Conservation (phyloP, 2,797 vertebrate species). For the Tapirus indicus region DNA sequence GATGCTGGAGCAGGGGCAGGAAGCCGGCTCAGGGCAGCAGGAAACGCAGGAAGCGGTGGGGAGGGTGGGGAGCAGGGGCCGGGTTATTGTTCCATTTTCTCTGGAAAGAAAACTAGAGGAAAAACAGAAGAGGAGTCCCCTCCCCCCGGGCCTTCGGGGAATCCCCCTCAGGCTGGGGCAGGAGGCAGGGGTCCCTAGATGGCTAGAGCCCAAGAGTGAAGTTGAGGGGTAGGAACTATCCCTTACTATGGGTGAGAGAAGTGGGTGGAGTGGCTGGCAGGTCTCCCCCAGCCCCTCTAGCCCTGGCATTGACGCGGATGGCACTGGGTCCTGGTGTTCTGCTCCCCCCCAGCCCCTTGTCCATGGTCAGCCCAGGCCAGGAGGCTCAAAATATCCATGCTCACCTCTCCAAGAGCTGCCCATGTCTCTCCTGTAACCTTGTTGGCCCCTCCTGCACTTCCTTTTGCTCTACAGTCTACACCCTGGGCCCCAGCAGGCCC, state of each 20-base stretch:
- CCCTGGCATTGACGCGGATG: background rate
- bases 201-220: background rate
- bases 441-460: background rate
- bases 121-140: conserved; percentile 80
- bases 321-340: background rate
- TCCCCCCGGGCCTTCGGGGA: conserved; percentile 76
- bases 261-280: background rate
- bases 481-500: background rate
- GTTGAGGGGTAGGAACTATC: background rate
- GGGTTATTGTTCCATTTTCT: conserved; percentile 84
- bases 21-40: conserved; percentile 83
- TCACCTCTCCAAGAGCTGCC: too few relatives aligned
- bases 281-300: background rate
- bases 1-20: conserved; percentile 81
- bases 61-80: conserved; percentile 82
- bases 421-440: background rate
- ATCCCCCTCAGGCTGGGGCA: conserved; percentile 69
- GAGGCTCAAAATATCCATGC: background rate
- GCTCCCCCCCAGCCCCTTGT: background rate
- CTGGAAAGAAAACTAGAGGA: conserved; percentile 82
- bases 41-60: conserved; percentile 82
- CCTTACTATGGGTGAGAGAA: background rate
- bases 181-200: conserved; percentile 30
- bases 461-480: background rate
- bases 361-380: background rate